phyloP scores from a whole-genome alignment of 2,113 vertebrate species.

The Callospermophilus lateralis region DNA sequence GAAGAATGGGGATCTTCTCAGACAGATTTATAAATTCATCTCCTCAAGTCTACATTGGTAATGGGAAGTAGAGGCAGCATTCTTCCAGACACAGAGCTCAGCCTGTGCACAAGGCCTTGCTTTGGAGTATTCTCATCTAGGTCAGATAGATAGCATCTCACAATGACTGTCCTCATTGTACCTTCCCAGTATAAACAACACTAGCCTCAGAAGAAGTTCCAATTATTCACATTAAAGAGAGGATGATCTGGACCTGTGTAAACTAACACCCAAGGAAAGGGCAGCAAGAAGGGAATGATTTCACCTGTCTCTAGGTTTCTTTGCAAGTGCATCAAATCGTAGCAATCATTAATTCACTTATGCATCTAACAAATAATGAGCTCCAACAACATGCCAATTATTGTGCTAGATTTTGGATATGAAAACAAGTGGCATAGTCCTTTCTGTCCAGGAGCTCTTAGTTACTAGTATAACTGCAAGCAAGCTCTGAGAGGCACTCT shows the following conservation, averaged over 20 bases:
- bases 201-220: neutral
- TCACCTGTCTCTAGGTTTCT: neutral
- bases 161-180: neutral
- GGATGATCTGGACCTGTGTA: neutral
- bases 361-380: slow-evolving; percentile 16
- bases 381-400: neutral
- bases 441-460: neutral
- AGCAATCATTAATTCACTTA: neutral
- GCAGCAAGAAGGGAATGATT: neutral
- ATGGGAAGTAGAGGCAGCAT: neutral
- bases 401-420: neutral
- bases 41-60: neutral
- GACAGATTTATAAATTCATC: neutral
- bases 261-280: neutral
- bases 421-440: neutral
- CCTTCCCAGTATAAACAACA: neutral
- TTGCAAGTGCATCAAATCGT: slow-evolving; percentile 9
- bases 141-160: neutral
- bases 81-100: neutral
- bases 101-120: neutral
- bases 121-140: neutral
- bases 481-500: slow-evolving; percentile 26
- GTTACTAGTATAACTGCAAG: neutral
- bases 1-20: neutral
- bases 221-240: slow-evolving; percentile 2